Evolutionary conservation across 1,140 invertebrate genomes (phyloP).

Genomic region (Atopsyche davidsoni): DNA sequence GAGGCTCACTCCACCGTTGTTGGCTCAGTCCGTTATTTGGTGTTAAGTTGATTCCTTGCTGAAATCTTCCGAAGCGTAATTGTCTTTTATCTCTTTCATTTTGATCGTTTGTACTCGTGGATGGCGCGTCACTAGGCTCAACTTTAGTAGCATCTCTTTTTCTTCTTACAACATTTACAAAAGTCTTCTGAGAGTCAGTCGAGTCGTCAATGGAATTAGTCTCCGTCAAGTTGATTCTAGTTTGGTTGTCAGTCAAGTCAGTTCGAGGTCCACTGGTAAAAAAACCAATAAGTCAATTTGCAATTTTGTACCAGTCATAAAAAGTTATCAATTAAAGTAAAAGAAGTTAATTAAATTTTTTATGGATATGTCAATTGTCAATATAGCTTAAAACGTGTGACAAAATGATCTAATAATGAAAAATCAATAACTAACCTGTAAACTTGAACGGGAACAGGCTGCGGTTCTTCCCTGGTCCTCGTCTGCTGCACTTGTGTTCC

Average conservation of each 20-base stretch:
- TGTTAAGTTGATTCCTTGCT: constrained; percentile 9
- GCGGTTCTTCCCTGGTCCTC: constrained; percentile 32
- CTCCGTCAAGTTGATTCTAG: constrained; percentile 18
- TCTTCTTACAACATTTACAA: constrained; percentile 10
- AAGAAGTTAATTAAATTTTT: too few relatives aligned
- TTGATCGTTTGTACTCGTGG: constrained; percentile 32
- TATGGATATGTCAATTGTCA: too few relatives aligned
- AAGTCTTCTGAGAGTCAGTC: constrained; percentile 18
- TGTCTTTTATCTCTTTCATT: constrained; percentile 46
- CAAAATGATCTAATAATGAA: too few relatives aligned
- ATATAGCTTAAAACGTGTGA: too few relatives aligned
- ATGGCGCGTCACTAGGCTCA: background rate
- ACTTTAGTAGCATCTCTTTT: constrained; percentile 14
- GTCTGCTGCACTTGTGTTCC: constrained; percentile 47
- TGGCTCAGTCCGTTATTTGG: constrained; percentile 12
- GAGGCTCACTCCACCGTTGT: constrained; percentile 16
- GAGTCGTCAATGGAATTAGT: constrained; percentile 10
- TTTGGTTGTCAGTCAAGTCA: constrained; percentile 27
- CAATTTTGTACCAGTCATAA: too few relatives aligned
- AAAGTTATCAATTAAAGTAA: too few relatives aligned
- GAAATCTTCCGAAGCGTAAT: constrained; percentile 34
- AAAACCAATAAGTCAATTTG: constrained; percentile 15
- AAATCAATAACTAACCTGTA: constrained; percentile 45
- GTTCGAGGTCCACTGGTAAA: constrained; percentile 21
- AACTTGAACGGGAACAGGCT: constrained; percentile 35